Conservation (phyloP, 2,888 invertebrate species). For the Rhagonycha fulva region DNA sequence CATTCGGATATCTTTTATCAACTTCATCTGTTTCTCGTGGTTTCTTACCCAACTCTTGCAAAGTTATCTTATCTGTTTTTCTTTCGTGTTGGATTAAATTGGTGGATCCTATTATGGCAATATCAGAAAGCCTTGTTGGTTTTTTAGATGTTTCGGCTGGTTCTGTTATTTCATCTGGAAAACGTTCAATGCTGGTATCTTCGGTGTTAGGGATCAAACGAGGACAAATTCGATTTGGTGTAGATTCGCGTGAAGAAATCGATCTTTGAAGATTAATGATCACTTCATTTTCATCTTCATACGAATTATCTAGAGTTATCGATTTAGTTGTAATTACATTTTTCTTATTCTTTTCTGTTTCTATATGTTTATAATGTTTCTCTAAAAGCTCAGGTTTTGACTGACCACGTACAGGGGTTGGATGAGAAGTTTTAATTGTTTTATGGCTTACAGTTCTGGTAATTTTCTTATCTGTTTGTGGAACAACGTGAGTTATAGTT, state of each 20-base stretch:
- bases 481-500: conserved; percentile 9
- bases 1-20: conserved; percentile 44
- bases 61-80: conserved; percentile 58
- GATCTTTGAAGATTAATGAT: conserved; percentile 72
- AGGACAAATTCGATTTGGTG: conserved; percentile 73
- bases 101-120: conserved; percentile 64
- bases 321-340: conserved; percentile 60
- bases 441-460: conserved; percentile 63
- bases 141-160: conserved; percentile 68
- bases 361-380: conserved; percentile 9
- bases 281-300: conserved; percentile 61
- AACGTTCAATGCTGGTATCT: conserved; percentile 67
- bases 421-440: conserved; percentile 58
- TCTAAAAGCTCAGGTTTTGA: conserved; percentile 36
- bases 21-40: conserved; percentile 50
- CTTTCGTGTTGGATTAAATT: conserved; percentile 55
- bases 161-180: conserved; percentile 75
- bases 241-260: conserved; percentile 75
- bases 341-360: conserved; percentile 3
- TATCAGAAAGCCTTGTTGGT: conserved; percentile 54
- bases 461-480: conserved; percentile 54
- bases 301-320: conserved; percentile 52
- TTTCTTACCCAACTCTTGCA: conserved; percentile 65
- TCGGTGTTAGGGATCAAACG: conserved; percentile 64
- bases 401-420: conserved; percentile 50